Conservation (phyloP, 2,888 invertebrate species). For the Uloborus plumipes region DNA sequence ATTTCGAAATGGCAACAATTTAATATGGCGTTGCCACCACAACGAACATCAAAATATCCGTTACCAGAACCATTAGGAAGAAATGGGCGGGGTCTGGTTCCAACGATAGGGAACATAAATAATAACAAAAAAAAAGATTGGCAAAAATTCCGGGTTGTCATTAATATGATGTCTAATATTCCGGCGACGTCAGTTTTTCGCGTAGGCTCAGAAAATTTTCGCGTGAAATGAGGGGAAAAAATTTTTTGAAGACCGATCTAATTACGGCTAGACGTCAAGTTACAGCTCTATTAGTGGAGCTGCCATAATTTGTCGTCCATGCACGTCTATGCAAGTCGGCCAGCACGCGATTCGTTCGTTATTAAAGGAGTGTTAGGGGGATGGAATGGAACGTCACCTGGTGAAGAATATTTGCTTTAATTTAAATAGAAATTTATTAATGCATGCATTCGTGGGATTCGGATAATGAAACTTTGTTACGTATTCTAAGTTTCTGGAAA, state of each 20-base stretch:
- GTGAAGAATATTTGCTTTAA: no score
- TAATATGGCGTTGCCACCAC: conserved; percentile 27
- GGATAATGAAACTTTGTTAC: no score
- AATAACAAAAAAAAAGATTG: conserved; percentile 24
- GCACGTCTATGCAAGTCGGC: conserved; percentile 23
- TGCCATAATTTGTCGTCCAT: conserved; percentile 34
- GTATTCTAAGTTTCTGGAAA: no score
- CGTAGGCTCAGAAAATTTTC: background rate
- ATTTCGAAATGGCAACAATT: background rate
- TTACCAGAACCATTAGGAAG: conserved; percentile 32
- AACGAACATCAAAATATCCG: conserved; percentile 29
- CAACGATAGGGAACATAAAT: conserved; percentile 18
- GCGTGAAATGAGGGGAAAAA: background rate
- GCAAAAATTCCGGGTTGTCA: conserved; percentile 32
- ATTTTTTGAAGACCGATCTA: conserved; percentile 13
- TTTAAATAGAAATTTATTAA: no score
- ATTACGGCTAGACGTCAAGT: conserved; percentile 29
- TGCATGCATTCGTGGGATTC: no score
- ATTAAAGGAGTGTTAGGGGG: conserved; percentile 6
- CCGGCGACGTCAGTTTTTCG: conserved; percentile 24
- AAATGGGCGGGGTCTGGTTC: conserved; percentile 12
- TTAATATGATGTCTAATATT: conserved; percentile 27
- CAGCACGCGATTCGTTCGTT: conserved; percentile 37
- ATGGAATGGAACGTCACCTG: background rate
- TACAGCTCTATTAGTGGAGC: conserved; percentile 47